These are phyloP conservation scores for Oryzias curvinotus DNA, from an alignment of 2,113 vertebrate genomes.

Conservation along the genomic window DNA sequence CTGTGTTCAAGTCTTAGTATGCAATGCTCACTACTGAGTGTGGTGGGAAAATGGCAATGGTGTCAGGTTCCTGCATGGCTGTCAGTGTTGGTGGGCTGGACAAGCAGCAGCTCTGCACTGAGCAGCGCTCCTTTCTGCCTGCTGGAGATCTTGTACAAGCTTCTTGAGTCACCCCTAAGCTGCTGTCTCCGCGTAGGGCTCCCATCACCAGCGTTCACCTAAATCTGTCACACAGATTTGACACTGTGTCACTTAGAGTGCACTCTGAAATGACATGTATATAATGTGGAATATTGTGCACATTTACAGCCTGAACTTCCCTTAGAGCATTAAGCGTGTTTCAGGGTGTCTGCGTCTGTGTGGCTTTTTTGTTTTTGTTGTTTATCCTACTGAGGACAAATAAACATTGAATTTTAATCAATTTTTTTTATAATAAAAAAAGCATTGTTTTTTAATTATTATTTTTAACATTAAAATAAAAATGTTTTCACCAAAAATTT, in stretches of 20 bases:
- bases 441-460: too few relatives aligned
- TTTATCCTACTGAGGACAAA: too few relatives aligned
- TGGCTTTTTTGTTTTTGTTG: background rate
- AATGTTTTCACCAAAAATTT: too few relatives aligned
- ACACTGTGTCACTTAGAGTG: slow-evolving; percentile 90
- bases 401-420: too few relatives aligned
- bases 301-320: slow-evolving; percentile 89
- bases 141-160: slow-evolving; percentile 87
- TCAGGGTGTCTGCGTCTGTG: slow-evolving; percentile 18
- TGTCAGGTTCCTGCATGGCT: slow-evolving; percentile 52
- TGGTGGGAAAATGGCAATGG: slow-evolving; percentile 63
- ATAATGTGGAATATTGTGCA: slow-evolving; percentile 99
- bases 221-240: slow-evolving; percentile 99
- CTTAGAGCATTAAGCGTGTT: slow-evolving; percentile 62
- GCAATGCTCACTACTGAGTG: slow-evolving; percentile 8
- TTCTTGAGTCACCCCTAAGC: slow-evolving; percentile 85
- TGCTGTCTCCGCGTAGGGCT: slow-evolving; percentile 85
- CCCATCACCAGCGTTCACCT: slow-evolving; percentile 93
- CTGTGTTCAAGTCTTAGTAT: slow-evolving; percentile 7
- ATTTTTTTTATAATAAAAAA: too few relatives aligned
- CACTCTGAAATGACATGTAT: slow-evolving; percentile 96
- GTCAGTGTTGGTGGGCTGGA: slow-evolving; percentile 56
- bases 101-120: slow-evolving; percentile 37
- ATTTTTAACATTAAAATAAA: too few relatives aligned
- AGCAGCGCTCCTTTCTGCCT: slow-evolving; percentile 78